Percentiles rank a stretch among this genome's conserved stretches.
Evolutionary conservation across 2,113 vertebrate genomes (phyloP).

Genomic region (Electrona antarctica): DNA sequence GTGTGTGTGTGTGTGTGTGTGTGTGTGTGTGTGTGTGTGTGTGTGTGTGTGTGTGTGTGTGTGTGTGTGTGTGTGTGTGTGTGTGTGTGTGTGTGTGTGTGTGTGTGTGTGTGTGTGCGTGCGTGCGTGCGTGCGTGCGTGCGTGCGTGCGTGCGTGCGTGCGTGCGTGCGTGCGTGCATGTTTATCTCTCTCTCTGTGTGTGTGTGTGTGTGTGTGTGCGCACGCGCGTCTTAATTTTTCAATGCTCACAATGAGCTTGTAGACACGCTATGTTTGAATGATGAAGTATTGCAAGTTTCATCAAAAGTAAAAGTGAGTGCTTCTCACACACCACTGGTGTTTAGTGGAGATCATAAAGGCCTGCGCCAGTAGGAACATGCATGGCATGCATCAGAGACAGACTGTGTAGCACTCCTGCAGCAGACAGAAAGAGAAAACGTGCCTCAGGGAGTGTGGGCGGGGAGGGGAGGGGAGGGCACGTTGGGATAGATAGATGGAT

Average conservation of each 20-base stretch:
- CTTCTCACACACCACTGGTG: too few species aligned
- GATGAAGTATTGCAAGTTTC: slow-evolving; percentile 17
- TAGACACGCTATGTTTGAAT: too few species aligned
- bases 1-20: slow-evolving; percentile 9
- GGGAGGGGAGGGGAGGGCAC: not conserved
- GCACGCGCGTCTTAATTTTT: too few species aligned
- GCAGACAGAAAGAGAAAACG: slow-evolving; percentile 64
- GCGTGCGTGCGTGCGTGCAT: slow-evolving; percentile 16
- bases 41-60: slow-evolving; percentile 10
- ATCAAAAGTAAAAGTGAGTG: too few species aligned
- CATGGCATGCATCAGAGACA: slow-evolving; percentile 54
- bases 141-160: not conserved
- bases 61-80: not conserved
- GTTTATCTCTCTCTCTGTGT: not conserved
- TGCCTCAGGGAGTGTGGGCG: slow-evolving; percentile 54
- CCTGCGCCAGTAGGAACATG: slow-evolving; percentile 68
- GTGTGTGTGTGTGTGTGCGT: not conserved
- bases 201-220: not conserved
- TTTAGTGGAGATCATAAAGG: too few species aligned
- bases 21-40: slow-evolving; percentile 20
- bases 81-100: slow-evolving; percentile 19
- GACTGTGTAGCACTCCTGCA: slow-evolving; percentile 42
- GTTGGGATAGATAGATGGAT: not conserved
- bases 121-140: too few species aligned
- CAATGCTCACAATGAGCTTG: too few species aligned